A percentile compares a stretch with the other conserved stretches of the same genome.
Evolutionary conservation across 2,797 vertebrate species (phyloP).

Genomic region (Prionace glauca): DNA sequence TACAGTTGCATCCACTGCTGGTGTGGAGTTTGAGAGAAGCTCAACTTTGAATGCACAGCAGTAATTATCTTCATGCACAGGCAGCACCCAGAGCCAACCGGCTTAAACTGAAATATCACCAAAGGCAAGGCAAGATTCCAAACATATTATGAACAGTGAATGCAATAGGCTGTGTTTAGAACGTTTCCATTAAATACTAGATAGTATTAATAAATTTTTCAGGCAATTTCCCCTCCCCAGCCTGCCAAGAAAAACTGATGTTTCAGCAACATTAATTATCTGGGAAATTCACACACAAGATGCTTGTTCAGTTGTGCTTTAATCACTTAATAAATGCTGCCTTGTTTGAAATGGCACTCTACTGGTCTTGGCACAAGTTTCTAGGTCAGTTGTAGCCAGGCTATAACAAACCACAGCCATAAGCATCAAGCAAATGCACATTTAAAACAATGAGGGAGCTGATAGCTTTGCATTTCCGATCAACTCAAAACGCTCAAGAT

Average conservation of each 20-base stretch:
- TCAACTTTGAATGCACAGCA: not conserved
- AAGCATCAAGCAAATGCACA: not conserved
- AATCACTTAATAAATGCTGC: slow-evolving; percentile 10
- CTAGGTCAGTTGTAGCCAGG: not conserved
- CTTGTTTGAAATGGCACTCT: not conserved
- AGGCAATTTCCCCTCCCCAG: not conserved
- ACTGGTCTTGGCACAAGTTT: not conserved
- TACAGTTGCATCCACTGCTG: not conserved
- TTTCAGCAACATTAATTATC: not conserved
- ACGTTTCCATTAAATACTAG: not conserved
- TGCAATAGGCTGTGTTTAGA: not conserved
- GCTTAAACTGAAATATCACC: not conserved
- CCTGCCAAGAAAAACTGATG: not conserved
- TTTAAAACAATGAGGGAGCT: not conserved
- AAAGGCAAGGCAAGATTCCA: not conserved
- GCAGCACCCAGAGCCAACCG: not conserved
- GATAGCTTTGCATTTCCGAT: not conserved
- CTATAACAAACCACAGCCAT: not conserved
- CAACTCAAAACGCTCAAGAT: not conserved
- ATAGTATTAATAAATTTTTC: not conserved
- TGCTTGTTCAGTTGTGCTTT: not conserved
- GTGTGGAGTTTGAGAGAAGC: not conserved
- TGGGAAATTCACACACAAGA: not conserved
- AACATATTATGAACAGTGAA: not conserved
- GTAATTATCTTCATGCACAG: not conserved